Evolutionary conservation across 2,113 vertebrate species (phyloP), one percentile per base, ranked within the genome.

Genomic region (Lethenteron reissneri): DNA sequence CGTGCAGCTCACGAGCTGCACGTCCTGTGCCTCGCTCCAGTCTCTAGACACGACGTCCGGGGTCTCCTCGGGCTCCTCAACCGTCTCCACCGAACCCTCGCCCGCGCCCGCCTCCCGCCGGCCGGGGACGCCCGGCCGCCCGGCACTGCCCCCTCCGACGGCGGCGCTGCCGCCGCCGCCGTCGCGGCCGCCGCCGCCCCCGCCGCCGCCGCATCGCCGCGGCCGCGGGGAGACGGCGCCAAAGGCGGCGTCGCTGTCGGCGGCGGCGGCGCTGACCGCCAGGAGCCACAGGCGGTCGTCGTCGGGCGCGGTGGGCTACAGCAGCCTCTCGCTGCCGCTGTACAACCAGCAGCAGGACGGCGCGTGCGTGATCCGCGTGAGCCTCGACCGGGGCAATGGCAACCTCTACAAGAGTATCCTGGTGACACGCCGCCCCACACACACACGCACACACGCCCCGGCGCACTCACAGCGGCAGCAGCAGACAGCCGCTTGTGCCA

Each of bases 371-470:
- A 78, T 89, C 71, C 77, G 87, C 10, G 82, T 89, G 75, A 86
- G 83, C 77, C 78, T 88, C 13, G 77, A 84, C 59, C 77, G 80
- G 2, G 75, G 81, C 72, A 80, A 80, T 0, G 86, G 85, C 7
- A 89, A 88, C 80, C 79, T 88, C 72, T 89, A 89, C 74, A 85
- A 84, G 74, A 89, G 87, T 79, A 87, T 89, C 73, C 71, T 88
- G 87, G 87, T 89, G 76, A 83, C n/a, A 68, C 64, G n/a, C 64
- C n/a, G 2, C 25, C 9, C 64, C 64, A 9, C 64, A 11, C 64
- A 17, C 64, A 41, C 41, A 6, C 41, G 5, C 41, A 41, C 6
- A 6, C 41, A 41, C 41, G 41, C 41, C 41, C 6, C 6, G 41
- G 41, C 41, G 41, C 41, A 41, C 41, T 41, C 41, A 41, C 41